A percentile compares a stretch with the other conserved stretches of the same genome.
Conservation (phyloP, 2,888 invertebrate species). For the Griposia aprilina region DNA sequence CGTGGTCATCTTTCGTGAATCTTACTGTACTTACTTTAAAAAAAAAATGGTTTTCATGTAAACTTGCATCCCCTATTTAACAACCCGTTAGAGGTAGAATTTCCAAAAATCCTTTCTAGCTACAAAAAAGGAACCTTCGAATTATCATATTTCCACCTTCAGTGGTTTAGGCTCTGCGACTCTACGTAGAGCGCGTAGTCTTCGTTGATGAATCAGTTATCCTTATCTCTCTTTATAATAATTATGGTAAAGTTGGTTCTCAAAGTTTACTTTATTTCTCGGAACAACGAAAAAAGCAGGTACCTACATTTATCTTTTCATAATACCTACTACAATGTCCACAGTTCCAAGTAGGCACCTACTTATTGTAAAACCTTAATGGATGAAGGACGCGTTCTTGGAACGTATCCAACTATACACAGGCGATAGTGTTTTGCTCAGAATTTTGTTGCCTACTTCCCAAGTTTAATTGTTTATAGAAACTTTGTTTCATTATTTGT, state of each 20-base stretch:
- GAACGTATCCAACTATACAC: slow-evolving; percentile 62
- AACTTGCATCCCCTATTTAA: neutral
- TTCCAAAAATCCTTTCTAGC: neutral
- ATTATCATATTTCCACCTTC: neutral
- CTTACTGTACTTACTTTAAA: no score
- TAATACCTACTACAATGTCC: slow-evolving; percentile 32
- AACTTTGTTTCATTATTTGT: slow-evolving; percentile 34
- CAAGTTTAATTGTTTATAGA: slow-evolving; percentile 28
- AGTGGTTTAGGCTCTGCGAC: neutral
- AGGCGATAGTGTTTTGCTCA: slow-evolving; percentile 53
- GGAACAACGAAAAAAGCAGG: slow-evolving; percentile 30
- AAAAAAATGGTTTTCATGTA: neutral
- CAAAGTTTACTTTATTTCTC: slow-evolving; percentile 49
- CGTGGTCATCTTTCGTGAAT: no score
- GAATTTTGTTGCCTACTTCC: slow-evolving; percentile 51
- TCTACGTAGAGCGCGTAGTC: neutral
- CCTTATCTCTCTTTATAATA: slow-evolving; percentile 5
- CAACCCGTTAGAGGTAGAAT: neutral
- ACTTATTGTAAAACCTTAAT: slow-evolving; percentile 60
- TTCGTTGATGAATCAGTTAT: slow-evolving; percentile 8
- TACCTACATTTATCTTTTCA: slow-evolving; percentile 36
- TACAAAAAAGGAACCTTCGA: neutral
- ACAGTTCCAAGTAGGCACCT: slow-evolving; percentile 31
- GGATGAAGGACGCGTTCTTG: slow-evolving; percentile 60
- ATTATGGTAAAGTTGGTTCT: slow-evolving; percentile 23